Percentiles rank a stretch among this genome's conserved stretches.
Evolutionary conservation across 2,797 vertebrate species (phyloP).

Genomic region (Thalassophryne amazonica): DNA sequence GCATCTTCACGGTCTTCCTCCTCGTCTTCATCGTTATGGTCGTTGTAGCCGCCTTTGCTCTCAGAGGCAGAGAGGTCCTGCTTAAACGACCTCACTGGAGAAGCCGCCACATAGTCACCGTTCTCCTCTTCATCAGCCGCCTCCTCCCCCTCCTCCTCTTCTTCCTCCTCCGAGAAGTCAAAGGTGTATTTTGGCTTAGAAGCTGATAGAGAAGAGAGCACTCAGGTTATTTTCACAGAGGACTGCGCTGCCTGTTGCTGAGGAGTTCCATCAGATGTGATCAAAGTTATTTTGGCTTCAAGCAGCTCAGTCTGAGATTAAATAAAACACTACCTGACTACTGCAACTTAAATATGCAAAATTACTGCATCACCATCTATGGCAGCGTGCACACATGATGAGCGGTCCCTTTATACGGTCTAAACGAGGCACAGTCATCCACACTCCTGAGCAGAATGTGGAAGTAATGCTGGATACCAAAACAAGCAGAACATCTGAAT

Average conservation of each 20-base stretch:
- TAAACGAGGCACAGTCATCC: no score
- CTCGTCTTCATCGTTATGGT: constrained; percentile 76
- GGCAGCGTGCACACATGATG: no score
- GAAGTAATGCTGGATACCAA: no score
- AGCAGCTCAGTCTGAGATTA: neutral
- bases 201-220: constrained; percentile 68
- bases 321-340: constrained; percentile 7
- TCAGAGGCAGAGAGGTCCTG: constrained; percentile 82
- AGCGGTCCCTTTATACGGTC: no score
- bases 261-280: constrained; percentile 39
- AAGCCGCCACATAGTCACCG: constrained; percentile 70
- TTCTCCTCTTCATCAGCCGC: constrained; percentile 72
- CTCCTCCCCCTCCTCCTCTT: constrained; percentile 87
- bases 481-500: no score
- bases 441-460: no score
- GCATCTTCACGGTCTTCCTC: constrained; percentile 83
- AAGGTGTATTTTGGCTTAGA: constrained; percentile 97
- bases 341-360: no score
- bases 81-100: constrained; percentile 83
- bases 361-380: no score
- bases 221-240: neutral
- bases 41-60: constrained; percentile 70
- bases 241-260: constrained; percentile 21
- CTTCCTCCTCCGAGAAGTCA: constrained; percentile 96
- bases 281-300: constrained; percentile 4